Evolutionary conservation across 2,113 vertebrate genomes (phyloP).

Genomic region (Micromys minutus): DNA sequence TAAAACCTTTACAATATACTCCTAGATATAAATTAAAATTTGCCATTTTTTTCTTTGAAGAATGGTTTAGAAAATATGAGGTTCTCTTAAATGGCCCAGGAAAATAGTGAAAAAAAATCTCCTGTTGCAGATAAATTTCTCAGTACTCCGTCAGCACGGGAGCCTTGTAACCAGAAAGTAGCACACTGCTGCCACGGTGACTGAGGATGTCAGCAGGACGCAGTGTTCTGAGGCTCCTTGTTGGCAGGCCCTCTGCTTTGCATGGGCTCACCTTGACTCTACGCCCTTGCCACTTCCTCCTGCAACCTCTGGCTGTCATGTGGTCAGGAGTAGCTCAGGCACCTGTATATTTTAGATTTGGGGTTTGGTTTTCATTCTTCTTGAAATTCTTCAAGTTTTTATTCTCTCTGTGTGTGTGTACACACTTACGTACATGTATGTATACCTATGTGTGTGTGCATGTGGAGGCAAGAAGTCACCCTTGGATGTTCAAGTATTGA

Average conservation of each 20-base stretch:
- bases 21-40: neutral
- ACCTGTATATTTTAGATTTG: neutral
- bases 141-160: neutral
- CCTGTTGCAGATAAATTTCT: slow-evolving; percentile 51
- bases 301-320: slow-evolving; percentile 32
- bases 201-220: slow-evolving; percentile 73
- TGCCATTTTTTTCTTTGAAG: neutral
- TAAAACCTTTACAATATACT: neutral
- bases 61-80: neutral
- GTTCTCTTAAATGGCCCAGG: slow-evolving; percentile 17
- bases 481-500: neutral
- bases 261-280: slow-evolving; percentile 82
- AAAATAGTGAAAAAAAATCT: slow-evolving; percentile 36
- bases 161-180: slow-evolving; percentile 50
- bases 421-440: too few relatives aligned
- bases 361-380: neutral
- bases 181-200: slow-evolving; percentile 61
- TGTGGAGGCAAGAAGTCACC: neutral
- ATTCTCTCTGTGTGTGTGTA: neutral
- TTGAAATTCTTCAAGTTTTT: slow-evolving; percentile 3
- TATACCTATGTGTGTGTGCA: neutral
- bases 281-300: slow-evolving; percentile 56
- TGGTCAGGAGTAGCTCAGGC: neutral
- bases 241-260: slow-evolving; percentile 76
- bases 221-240: slow-evolving; percentile 78